Evolutionary conservation across 2,797 vertebrate species (phyloP).

Genomic region (Scolopax bukidnonensis): DNA sequence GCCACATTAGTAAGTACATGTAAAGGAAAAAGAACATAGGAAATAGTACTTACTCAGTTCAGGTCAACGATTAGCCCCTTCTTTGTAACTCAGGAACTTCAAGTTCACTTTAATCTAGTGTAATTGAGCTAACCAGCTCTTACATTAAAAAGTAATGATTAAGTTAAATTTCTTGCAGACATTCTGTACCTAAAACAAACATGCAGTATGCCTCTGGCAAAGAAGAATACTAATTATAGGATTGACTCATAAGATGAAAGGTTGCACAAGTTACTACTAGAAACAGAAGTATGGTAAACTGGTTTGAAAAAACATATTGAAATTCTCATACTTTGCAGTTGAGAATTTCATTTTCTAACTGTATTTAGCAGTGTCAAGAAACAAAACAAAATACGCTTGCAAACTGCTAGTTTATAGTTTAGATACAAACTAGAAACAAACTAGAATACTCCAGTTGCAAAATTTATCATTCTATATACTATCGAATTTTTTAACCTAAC

Average conservation of each 20-base stretch:
- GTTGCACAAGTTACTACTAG: conserved; percentile 73
- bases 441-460: background rate
- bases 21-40: background rate
- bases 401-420: background rate
- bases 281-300: conserved; percentile 64
- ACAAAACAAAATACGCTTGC: background rate
- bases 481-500: background rate
- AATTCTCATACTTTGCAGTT: conserved; percentile 35
- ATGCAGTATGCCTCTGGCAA: conserved; percentile 70
- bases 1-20: conserved; percentile 19
- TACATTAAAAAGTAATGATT: conserved; percentile 76
- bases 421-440: background rate
- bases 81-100: conserved; percentile 67
- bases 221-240: conserved; percentile 74
- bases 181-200: conserved; percentile 75
- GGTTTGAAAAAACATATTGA: conserved; percentile 48
- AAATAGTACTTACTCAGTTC: conserved; percentile 36
- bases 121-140: conserved; percentile 70
- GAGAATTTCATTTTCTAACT: conserved; percentile 50
- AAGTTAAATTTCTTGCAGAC: conserved; percentile 76
- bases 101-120: conserved; percentile 72
- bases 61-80: conserved; percentile 60
- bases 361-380: background rate
- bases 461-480: background rate
- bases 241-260: conserved; percentile 76